Percentiles rank a stretch among this genome's conserved stretches.
phyloP scores from a whole-genome alignment of 1,140 invertebrate species.

The Heliconius hermathena region DNA sequence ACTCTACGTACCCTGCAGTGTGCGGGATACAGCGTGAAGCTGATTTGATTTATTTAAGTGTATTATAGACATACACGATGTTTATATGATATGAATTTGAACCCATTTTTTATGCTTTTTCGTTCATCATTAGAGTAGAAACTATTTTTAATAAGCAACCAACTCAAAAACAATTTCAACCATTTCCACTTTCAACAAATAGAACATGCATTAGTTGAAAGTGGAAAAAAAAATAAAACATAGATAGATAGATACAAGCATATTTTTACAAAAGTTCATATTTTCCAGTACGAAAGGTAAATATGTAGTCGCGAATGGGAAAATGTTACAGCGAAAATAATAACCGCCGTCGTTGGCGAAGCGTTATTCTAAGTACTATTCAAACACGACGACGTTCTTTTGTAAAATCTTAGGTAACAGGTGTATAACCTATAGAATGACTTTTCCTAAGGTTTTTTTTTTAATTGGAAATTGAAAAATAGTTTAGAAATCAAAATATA shows the following conservation, averaged over 20 bases:
- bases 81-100: too few relatives aligned
- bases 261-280: not conserved
- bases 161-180: not conserved
- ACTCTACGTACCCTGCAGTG: too few relatives aligned
- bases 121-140: not conserved
- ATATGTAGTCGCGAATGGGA: not conserved
- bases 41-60: too few relatives aligned
- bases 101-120: too few relatives aligned
- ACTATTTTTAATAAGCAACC: not conserved
- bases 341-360: not conserved
- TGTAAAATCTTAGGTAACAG: not conserved
- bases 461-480: not conserved
- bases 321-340: not conserved
- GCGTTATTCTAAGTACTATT: conserved; percentile 11
- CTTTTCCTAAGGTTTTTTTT: not conserved
- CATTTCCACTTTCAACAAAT: not conserved
- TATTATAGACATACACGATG: too few relatives aligned
- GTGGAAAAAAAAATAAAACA: not conserved
- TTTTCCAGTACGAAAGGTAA: not conserved
- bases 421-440: not conserved
- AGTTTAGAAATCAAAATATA: too few relatives aligned
- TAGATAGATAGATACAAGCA: not conserved
- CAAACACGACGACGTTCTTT: not conserved
- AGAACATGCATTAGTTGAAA: not conserved
- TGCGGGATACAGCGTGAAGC: too few relatives aligned